These are phyloP conservation scores for Rhizoglyphus robini DNA, from an alignment of 1,140 invertebrate species.

Conservation along the genomic window DNA sequence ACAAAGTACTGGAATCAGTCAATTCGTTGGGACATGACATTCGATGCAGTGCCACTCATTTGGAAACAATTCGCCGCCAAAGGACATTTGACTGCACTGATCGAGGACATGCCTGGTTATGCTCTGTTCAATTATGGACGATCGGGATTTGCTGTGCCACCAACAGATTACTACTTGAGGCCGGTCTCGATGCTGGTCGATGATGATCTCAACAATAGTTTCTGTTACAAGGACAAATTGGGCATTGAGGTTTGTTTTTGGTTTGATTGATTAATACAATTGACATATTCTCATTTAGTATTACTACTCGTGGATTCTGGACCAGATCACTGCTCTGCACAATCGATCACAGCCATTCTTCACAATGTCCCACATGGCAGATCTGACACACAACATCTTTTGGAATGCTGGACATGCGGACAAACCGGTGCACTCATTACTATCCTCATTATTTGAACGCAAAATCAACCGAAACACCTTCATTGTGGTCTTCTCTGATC, in stretches of 20 bases:
- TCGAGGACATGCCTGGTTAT: constrained; percentile 38
- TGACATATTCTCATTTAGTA: constrained; percentile 4
- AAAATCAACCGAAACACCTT: constrained; percentile 27
- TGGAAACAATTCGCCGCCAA: constrained; percentile 38
- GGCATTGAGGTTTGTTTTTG: constrained; percentile 4
- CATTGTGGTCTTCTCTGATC: constrained; percentile 29
- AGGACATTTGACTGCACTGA: constrained; percentile 39
- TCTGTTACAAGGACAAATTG: constrained; percentile 10
- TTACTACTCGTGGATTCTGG: constrained; percentile 9
- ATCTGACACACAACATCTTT: constrained; percentile 33
- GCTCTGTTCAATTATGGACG: constrained; percentile 39
- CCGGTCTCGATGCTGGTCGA: constrained; percentile 28
- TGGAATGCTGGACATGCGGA: constrained; percentile 31
- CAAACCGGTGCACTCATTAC: constrained; percentile 29
- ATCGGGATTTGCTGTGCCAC: constrained; percentile 35
- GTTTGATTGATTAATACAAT: neutral
- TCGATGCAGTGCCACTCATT: constrained; percentile 36
- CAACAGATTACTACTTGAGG: constrained; percentile 38
- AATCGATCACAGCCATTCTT: constrained; percentile 25
- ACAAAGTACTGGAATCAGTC: constrained; percentile 21
- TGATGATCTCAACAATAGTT: constrained; percentile 12
- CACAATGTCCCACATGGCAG: constrained; percentile 32
- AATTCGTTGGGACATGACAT: constrained; percentile 25
- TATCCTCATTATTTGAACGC: constrained; percentile 24
- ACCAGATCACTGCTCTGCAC: neutral